Evolutionary conservation across 2,888 invertebrate genomes (phyloP), one percentile per base, ranked within the genome.

Genomic region (Cheilosia vulpina): DNA sequence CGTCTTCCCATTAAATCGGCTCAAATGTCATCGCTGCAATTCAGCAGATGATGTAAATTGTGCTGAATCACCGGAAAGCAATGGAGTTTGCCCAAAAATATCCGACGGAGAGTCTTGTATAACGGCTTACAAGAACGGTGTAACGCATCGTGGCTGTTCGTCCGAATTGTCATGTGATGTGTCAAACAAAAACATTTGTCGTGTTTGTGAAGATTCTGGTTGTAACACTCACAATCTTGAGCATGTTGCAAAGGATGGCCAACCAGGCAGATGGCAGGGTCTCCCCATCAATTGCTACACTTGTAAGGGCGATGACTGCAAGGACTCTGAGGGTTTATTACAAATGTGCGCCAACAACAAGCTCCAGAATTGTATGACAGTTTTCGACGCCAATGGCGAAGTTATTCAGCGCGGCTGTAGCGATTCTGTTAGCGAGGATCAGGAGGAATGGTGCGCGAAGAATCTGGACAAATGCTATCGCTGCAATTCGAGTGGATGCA

Each of bases 401-500:
- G 91, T 91, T 0, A 88, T 85, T 4, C 87, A 90, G 6, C 89
- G 91, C 7, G 90, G 90, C 4, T 91, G 91, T 76, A 89, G 88
- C 5, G 85, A 88, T 19, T n/a, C 78, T 3, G 88, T 90, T 0
- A 69, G 71, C 2, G 78, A 82, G 2, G 77, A 68, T 1, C 60
- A 89, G 15, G 72, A 75, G n/a, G 38, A 19, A 2, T 89, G 88
- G 27, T 92, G 92, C 52, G 89, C 89, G 0, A 58, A n/a, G 1
- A 85, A 89, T 34, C 83, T 88, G 0, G 81, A 85, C 0, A 88
- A 85, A 3, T 92, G 91, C 69, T 89, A 89, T 1, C 89, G 89
- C 31, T 92, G 91, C 71, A 91, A 90, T 45, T 91, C 92, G 6
- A 91, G 91, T 47, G 89, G 89, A 34, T 92, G 91, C 83, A 92